A percentile compares a stretch with the other conserved stretches of the same genome.
Evolutionary conservation across 2,113 vertebrate genomes (phyloP).

Genomic region (Triplophysa dalaica): DNA sequence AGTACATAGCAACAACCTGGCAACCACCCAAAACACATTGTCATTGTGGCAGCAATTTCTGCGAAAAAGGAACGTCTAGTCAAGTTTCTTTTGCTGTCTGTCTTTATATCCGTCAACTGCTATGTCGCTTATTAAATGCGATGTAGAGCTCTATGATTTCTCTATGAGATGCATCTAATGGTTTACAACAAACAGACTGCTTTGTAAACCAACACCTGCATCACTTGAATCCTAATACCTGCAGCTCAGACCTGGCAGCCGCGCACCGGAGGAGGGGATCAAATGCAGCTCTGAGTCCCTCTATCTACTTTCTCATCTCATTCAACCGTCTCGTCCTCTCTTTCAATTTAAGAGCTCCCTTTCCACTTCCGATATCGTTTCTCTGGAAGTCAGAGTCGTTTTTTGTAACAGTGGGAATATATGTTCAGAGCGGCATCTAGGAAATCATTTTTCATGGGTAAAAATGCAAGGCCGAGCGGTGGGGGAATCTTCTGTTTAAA

Average conservation of each 20-base stretch:
- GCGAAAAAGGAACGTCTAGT: too few relatives aligned
- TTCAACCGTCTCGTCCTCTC: conserved; percentile 32
- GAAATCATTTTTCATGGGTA: conserved; percentile 17
- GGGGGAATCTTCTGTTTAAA: not conserved
- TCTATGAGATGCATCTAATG: conserved; percentile 5
- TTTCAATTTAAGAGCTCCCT: conserved; percentile 20
- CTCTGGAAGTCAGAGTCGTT: conserved; percentile 36
- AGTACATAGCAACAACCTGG: too few relatives aligned
- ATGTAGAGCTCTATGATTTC: conserved; percentile 13
- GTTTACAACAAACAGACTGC: conserved; percentile 48
- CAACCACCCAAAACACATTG: too few relatives aligned
- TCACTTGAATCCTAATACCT: conserved; percentile 60
- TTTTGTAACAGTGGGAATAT: conserved; percentile 13
- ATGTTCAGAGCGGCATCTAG: conserved; percentile 12
- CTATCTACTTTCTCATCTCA: conserved; percentile 43
- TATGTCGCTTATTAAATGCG: conserved; percentile 3
- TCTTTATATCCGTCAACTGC: not conserved
- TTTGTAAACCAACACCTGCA: conserved; percentile 58
- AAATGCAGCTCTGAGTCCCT: conserved; percentile 64
- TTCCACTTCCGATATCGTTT: conserved; percentile 26
- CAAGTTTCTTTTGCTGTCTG: not conserved
- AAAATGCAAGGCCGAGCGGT: not conserved
- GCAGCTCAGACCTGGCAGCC: conserved; percentile 53
- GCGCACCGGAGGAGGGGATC: conserved; percentile 57
- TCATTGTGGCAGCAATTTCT: too few relatives aligned